Evolutionary conservation across 2,113 vertebrate species (phyloP).

Genomic region (Tupaia tana): DNA sequence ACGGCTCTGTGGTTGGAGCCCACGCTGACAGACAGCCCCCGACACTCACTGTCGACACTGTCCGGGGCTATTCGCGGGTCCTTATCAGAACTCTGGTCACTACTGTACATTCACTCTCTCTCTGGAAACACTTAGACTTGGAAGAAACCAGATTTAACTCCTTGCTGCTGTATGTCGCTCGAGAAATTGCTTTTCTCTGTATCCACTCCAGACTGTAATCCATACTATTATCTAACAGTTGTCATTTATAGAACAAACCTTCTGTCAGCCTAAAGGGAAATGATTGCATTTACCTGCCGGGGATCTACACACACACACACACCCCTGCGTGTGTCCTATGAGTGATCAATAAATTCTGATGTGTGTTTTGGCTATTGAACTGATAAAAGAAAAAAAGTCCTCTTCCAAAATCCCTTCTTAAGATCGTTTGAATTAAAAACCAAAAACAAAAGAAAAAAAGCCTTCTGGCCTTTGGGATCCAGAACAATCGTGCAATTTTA

Average conservation of each 20-base stretch:
- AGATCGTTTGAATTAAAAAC: not conserved
- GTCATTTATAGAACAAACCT: conserved; percentile 46
- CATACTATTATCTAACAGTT: conserved; percentile 18
- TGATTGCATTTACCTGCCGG: conserved; percentile 4
- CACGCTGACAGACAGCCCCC: fast-evolving
- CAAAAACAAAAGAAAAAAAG: not conserved
- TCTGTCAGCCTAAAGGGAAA: conserved; percentile 40
- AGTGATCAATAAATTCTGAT: not conserved
- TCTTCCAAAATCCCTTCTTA: conserved; percentile 27
- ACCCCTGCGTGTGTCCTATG: not conserved
- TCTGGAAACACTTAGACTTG: not conserved
- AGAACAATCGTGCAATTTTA: not conserved
- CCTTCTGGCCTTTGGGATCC: not conserved
- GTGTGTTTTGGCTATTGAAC: conserved; percentile 2
- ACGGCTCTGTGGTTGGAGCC: not conserved
- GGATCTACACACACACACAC: not conserved
- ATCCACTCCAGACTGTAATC: not conserved
- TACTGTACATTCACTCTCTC: not conserved
- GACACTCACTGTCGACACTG: not conserved
- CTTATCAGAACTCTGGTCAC: not conserved
- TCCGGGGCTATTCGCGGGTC: fast-evolving
- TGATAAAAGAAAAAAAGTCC: conserved; percentile 3
- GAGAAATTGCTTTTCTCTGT: conserved; percentile 35
- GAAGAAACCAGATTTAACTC: not conserved
- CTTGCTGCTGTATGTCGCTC: not conserved